Percentiles rank a stretch among this genome's conserved stretches.
Evolutionary conservation across 2,888 invertebrate species (phyloP).

Genomic region (Meghimatium bilineatum): DNA sequence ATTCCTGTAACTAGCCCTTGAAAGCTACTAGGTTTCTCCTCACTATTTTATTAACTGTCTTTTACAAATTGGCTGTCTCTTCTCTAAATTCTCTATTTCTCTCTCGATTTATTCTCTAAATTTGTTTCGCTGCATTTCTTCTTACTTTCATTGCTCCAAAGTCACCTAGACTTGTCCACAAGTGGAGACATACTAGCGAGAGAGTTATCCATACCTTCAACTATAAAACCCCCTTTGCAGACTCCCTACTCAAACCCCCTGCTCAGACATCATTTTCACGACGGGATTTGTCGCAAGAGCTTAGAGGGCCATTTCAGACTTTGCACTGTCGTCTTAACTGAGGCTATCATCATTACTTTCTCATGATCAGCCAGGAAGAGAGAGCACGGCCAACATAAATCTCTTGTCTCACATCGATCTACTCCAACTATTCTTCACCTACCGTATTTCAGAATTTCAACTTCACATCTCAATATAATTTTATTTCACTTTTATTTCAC

Average conservation of each 20-base stretch:
- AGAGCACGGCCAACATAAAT: constrained; percentile 26
- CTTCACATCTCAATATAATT: background rate
- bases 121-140: background rate
- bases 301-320: constrained; percentile 41
- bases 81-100: background rate
- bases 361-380: constrained; percentile 33
- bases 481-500: background rate
- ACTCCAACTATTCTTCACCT: constrained; percentile 29
- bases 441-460: background rate
- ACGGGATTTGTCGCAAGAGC: constrained; percentile 39
- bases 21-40: background rate
- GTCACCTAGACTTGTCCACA: background rate
- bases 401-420: constrained; percentile 38
- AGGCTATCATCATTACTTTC: constrained; percentile 41
- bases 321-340: constrained; percentile 27
- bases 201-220: background rate
- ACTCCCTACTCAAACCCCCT: background rate
- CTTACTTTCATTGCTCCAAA: background rate
- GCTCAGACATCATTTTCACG: constrained; percentile 27
- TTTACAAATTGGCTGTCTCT: constrained; percentile 1
- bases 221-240: background rate
- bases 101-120: constrained; percentile 1
- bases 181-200: constrained; percentile 30
- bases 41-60: background rate
- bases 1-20: background rate